phyloP scores from a whole-genome alignment of 2,113 vertebrate genomes.

The Xenus cinereus region DNA sequence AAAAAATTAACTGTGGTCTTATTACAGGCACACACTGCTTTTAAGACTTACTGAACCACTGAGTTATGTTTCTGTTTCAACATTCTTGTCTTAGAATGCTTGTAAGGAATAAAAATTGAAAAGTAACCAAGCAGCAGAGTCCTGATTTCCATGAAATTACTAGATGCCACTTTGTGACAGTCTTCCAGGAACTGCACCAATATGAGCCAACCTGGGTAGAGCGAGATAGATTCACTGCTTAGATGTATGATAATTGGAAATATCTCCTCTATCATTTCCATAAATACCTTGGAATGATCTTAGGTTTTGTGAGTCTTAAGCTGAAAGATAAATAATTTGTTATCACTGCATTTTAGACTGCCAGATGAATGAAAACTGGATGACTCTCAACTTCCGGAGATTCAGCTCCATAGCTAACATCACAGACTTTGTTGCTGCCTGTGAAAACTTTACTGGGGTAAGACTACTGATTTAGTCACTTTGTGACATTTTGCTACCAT shows the following conservation, averaged over 20 bases:
- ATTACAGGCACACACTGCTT: neutral
- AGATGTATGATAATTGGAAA: neutral
- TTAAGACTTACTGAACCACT: neutral
- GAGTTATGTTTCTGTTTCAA: neutral
- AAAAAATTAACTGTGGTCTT: neutral
- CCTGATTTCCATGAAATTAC: neutral
- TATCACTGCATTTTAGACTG: neutral
- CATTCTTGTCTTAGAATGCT: neutral
- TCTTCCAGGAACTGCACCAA: neutral
- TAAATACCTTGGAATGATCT: neutral
- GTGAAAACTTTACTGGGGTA: slow-evolving; percentile 6
- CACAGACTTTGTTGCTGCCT: neutral
- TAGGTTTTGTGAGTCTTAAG: neutral
- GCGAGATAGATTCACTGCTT: neutral
- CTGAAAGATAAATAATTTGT: neutral
- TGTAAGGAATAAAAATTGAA: neutral
- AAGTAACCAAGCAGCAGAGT: neutral
- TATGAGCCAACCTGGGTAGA: neutral
- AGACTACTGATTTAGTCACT: neutral
- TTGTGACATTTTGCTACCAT: neutral
- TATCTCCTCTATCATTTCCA: neutral
- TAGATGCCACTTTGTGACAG: neutral
- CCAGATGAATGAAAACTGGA: neutral
- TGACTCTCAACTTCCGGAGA: neutral
- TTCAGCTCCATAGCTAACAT: neutral